phyloP scores from a whole-genome alignment of 2,888 invertebrate species.

The Caenorhabditis plicata region DNA sequence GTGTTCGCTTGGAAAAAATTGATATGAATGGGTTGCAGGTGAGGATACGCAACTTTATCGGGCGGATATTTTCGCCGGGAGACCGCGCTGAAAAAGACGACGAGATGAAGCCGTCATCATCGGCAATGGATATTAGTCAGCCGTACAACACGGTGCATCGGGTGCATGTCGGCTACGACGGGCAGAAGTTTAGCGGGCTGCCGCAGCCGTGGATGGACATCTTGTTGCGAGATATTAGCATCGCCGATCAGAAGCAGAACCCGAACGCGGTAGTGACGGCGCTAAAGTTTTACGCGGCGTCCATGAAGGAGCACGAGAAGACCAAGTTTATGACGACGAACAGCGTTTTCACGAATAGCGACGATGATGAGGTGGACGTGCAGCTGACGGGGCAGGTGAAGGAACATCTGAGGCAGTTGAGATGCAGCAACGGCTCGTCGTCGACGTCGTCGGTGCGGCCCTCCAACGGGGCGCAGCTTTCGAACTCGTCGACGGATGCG shows the following conservation, averaged over 20 bases:
- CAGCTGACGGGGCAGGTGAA: conserved; percentile 47
- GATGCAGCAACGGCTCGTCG: conserved; percentile 29
- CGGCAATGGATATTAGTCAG: conserved; percentile 55
- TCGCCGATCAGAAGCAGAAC: conserved; percentile 76
- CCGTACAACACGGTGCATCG: conserved; percentile 62
- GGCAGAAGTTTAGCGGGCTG: conserved; percentile 63
- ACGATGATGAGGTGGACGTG: conserved; percentile 47
- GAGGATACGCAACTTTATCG: conserved; percentile 46
- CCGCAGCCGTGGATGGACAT: conserved; percentile 64
- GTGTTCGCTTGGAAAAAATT: background rate
- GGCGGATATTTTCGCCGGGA: conserved; percentile 46
- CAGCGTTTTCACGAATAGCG: conserved; percentile 42
- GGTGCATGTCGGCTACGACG: conserved; percentile 62
- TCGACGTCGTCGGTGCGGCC: too few species aligned
- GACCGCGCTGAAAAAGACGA: conserved; percentile 42
- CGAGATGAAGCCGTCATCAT: conserved; percentile 34
- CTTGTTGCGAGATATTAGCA: conserved; percentile 57
- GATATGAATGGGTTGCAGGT: conserved; percentile 28
- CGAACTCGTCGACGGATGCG: conserved; percentile 17
- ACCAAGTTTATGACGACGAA: conserved; percentile 61
- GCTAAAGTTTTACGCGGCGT: conserved; percentile 79
- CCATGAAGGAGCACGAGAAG: conserved; percentile 55
- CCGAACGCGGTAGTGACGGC: conserved; percentile 79
- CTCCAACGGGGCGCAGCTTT: too few species aligned
- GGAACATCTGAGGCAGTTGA: conserved; percentile 42